Evolutionary conservation across 1,140 invertebrate genomes (phyloP).

Genomic region (Brachionus paranguensis): DNA sequence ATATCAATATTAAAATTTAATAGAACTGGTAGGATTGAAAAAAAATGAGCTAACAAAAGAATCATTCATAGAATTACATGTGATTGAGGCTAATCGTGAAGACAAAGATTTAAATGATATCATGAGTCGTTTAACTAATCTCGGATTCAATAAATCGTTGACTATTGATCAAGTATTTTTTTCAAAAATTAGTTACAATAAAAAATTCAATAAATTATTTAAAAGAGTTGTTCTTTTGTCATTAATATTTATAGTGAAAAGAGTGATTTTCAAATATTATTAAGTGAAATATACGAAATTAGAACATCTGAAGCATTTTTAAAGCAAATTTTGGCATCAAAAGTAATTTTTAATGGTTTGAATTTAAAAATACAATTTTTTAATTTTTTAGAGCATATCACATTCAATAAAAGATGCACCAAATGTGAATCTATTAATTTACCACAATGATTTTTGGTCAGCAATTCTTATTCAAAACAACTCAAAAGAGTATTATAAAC

Average conservation of each 20-base stretch:
- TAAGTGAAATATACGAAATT: constrained; percentile 18
- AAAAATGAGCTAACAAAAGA: constrained; percentile 31
- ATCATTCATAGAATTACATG: not conserved
- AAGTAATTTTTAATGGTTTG: not conserved
- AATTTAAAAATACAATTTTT: not conserved
- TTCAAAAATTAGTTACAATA: not conserved
- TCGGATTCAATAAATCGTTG: constrained; percentile 23
- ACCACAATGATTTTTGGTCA: constrained; percentile 4
- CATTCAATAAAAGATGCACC: not conserved
- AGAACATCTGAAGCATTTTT: not conserved
- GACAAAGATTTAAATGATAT: not conserved
- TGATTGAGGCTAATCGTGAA: not conserved
- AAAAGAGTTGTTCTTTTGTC: not conserved
- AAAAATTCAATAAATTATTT: not conserved
- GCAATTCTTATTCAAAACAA: not conserved
- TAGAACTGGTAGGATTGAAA: constrained; percentile 11
- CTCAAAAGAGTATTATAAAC: not conserved
- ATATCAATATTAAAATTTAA: not conserved
- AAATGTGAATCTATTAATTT: not conserved
- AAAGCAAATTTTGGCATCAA: not conserved
- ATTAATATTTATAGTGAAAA: not conserved
- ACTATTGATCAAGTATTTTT: constrained; percentile 30
- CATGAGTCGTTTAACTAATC: not conserved
- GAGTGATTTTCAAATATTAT: not conserved
- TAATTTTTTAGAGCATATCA: not conserved